Evolutionary conservation across 2,113 vertebrate genomes (phyloP).

Genomic region (Sinocyclocheilus anshuiensis): DNA sequence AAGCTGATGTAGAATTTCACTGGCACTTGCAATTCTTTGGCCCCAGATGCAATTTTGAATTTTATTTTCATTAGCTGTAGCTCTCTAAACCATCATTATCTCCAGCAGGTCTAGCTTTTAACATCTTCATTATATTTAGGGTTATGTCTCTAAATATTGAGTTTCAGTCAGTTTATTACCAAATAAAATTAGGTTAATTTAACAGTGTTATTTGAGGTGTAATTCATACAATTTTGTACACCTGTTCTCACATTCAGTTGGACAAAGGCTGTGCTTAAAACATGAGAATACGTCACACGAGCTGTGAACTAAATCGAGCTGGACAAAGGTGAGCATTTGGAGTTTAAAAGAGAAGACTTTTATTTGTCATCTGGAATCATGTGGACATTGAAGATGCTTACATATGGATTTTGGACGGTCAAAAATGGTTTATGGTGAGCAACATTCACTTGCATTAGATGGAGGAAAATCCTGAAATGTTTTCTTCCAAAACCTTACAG

Average conservation of each 20-base stretch:
- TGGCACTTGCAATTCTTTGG: constrained; percentile 45
- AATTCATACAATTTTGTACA: neutral
- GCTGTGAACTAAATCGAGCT: neutral
- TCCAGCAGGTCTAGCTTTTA: constrained; percentile 29
- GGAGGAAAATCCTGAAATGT: neutral
- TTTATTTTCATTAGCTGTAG: constrained; percentile 39
- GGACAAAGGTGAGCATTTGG: neutral
- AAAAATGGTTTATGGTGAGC: neutral
- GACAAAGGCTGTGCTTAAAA: neutral
- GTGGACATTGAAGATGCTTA: neutral
- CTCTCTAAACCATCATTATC: constrained; percentile 34
- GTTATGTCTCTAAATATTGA: neutral
- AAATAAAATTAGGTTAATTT: constrained; percentile 34
- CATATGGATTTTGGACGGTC: neutral
- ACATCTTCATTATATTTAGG: constrained; percentile 33
- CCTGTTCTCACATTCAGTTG: neutral
- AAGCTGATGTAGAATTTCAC: constrained; percentile 47
- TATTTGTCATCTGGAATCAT: neutral
- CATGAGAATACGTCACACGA: neutral
- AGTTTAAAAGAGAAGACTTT: neutral
- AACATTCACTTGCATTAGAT: too few relatives aligned
- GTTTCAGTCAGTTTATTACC: constrained; percentile 31
- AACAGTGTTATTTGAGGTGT: constrained; percentile 9
- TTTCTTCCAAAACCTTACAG: too few relatives aligned
- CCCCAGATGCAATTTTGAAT: neutral